Base-by-base conservation (phyloP, 2,888 invertebrate genomes). In the Eustalomyia histrio region DNA sequence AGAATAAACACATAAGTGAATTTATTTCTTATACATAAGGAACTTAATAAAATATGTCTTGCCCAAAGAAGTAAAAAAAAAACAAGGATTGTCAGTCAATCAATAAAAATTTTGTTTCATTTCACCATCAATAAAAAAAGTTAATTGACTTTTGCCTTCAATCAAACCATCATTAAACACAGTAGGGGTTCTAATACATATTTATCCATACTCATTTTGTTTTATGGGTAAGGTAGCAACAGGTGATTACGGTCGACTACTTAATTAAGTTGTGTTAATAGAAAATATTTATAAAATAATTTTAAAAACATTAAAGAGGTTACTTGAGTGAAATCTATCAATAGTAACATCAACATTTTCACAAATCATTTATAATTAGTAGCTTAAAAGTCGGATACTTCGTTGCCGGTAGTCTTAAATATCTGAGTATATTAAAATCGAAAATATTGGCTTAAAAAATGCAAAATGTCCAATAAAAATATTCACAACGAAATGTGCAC, bases 61-160 rank as follows among this genome's bases (percentile, higher is more conserved):
- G 89, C 88, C 88, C 88, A 88, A 88, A 88, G 88, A 88, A 87
- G 84, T 88, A 87, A 85, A 86, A 79, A 76, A 24, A 29, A 75
- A 68, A 75, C 58, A 67, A 79, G 67, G 68, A 79, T 76, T 47
- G 64, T 76, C 57, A 74, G 57, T 57, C 17, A 63, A 80, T 68
- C 69, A 76, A 72, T 10, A 58, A 39, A 39, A 39, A 9, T 39
- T 8, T 10, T 39, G 39, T 39, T 39, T 39, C 39, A 39, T 39
- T 39, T 39, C 12, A 4, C 39, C 14, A 8, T 12, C 10, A 4
- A 39, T 12, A 12, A 39, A 39, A 39, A 39, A 39, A 39, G 12
- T 39, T 12, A 39, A 39, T 39, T 39, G 39, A 39, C 39, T 39
- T 39, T 39, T 14, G 39, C 10, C 10, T 10, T 39, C 12, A 39